Base-by-base conservation (phyloP, 1,140 invertebrate species). In the Sycobia sp. region DNA sequence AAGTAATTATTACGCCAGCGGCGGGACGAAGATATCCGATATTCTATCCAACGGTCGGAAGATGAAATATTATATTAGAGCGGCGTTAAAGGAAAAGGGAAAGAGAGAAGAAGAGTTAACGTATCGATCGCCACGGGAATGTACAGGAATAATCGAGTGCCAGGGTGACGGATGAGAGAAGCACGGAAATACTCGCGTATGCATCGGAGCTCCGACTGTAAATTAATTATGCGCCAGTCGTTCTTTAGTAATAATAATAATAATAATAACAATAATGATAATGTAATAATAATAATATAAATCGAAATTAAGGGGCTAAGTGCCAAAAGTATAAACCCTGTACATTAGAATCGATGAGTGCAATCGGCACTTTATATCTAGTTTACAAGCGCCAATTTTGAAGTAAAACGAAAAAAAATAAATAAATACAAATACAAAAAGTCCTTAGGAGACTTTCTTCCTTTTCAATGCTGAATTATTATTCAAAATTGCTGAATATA, bases 241-340 rank as follows among this genome's bases (percentile, higher is more conserved):
- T 46, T 25, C 20, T 11, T n/a, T n/a, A n/a, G n/a, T n/a, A n/a
- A n/a, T n/a, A n/a, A n/a, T n/a, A n/a, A n/a, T n/a, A n/a, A n/a
- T n/a, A n/a, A n/a, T n/a, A n/a, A n/a, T n/a, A n/a, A n/a, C n/a
- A n/a, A n/a, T n/a, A n/a, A n/a, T n/a, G n/a, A n/a, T n/a, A 38
- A 38, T 16, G 3, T 4, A 41, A 27, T 7, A 41, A 16, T 1
- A 41, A 1, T 34, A 36, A 11, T 32, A n/a, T n/a, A n/a, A n/a
- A 27, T 36, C 50, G 29, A 36, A n/a, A 38, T 27, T 13, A 39
- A 49, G 20, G 46, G 39, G 58, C 58, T 61, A 61, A 61, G 58
- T 61, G 58, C 46, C 58, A 61, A 53, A 60, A 29, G 7, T 49
- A 61, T n/a, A n/a, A 61, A 53, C 53, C 53, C 53, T 49, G 29